phyloP scores from a whole-genome alignment of 1,140 invertebrate species.

The Penaeus vannamei region DNA sequence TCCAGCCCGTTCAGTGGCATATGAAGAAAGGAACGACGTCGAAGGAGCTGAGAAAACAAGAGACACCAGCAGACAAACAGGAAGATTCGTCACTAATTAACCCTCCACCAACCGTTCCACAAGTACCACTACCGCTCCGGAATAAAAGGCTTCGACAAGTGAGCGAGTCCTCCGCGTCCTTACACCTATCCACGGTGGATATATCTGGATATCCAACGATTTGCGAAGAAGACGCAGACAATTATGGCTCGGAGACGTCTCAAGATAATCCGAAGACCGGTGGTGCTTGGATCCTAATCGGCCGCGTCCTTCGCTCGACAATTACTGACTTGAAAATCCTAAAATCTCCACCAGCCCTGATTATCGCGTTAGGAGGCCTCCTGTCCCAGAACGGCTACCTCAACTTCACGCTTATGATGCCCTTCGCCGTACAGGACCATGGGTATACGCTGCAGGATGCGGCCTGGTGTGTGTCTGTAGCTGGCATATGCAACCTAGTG shows the following conservation, averaged over 20 bases:
- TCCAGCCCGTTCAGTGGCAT: constrained; percentile 56
- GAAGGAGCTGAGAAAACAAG: background rate
- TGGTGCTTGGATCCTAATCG: background rate
- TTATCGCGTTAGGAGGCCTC: constrained; percentile 40
- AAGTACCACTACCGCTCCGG: background rate
- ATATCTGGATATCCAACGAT: background rate
- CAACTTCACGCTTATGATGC: constrained; percentile 40
- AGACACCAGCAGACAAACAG: background rate
- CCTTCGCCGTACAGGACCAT: constrained; percentile 28
- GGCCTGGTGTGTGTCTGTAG: constrained; percentile 45
- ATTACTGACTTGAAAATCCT: constrained; percentile 39
- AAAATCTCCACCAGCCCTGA: constrained; percentile 28
- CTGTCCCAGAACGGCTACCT: constrained; percentile 23
- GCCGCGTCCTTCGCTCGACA: constrained; percentile 1
- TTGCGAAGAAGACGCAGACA: background rate
- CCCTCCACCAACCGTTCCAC: background rate
- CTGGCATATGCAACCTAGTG: constrained; percentile 21
- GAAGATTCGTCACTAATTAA: background rate
- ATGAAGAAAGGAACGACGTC: background rate
- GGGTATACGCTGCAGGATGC: constrained; percentile 29
- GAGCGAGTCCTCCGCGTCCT: background rate
- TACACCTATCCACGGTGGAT: constrained; percentile 6
- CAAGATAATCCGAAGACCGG: background rate
- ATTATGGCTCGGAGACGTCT: background rate
- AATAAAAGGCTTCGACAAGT: background rate